Evolutionary conservation across 2,113 vertebrate species (phyloP).

Genomic region (Cynoglossus semilaevis): DNA sequence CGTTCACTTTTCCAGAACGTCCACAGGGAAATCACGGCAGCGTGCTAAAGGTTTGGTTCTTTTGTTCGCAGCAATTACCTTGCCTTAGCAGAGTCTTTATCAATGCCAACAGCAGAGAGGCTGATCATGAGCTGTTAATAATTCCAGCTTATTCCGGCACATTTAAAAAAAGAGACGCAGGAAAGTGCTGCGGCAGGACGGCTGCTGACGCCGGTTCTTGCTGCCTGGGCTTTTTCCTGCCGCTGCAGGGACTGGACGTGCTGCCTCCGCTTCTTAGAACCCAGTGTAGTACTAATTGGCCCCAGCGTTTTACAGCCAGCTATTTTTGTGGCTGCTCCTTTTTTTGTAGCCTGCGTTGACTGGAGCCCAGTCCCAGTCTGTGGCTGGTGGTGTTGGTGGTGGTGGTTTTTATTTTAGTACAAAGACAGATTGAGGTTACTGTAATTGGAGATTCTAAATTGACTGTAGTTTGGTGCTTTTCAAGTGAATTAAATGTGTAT

Average conservation of each 20-base stretch:
- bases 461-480: too few relatives aligned
- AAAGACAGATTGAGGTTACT: background rate
- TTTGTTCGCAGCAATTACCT: constrained; percentile 27
- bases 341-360: constrained; percentile 15
- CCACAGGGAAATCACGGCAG: constrained; percentile 20
- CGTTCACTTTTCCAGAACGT: constrained; percentile 5
- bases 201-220: constrained; percentile 18
- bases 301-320: constrained; percentile 21
- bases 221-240: background rate
- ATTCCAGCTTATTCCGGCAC: constrained; percentile 21
- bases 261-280: constrained; percentile 8
- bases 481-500: too few relatives aligned
- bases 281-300: constrained; percentile 31
- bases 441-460: background rate
- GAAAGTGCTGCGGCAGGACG: constrained; percentile 1
- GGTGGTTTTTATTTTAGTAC: too few relatives aligned
- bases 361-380: background rate
- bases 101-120: constrained; percentile 13
- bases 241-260: constrained; percentile 24
- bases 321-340: constrained; percentile 8
- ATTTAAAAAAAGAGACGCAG: constrained; percentile 11
- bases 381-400: too few relatives aligned
- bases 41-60: too few relatives aligned
- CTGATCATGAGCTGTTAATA: constrained; percentile 14
- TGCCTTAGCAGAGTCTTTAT: constrained; percentile 27